A percentile compares a stretch with the other conserved stretches of the same genome.
Evolutionary conservation across 2,113 vertebrate species (phyloP).

Genomic region (Ctenodactylus gundi): DNA sequence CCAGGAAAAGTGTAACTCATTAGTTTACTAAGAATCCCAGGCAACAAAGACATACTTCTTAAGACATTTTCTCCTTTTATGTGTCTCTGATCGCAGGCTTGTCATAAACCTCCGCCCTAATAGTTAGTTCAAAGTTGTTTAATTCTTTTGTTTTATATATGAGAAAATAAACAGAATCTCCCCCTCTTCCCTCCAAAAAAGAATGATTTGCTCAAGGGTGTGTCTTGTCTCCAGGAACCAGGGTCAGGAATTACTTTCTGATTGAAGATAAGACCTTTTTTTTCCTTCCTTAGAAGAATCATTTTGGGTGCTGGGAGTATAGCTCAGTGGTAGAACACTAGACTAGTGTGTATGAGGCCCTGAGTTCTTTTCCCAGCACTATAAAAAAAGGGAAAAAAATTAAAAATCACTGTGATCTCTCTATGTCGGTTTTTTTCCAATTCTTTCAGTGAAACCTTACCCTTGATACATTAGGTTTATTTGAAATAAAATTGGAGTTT

Average conservation of each 20-base stretch:
- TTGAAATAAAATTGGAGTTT: constrained; percentile 57
- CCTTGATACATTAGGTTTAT: constrained; percentile 24
- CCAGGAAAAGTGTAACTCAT: constrained; percentile 67
- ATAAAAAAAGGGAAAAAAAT: neutral
- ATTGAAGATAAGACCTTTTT: neutral
- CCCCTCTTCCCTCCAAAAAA: neutral
- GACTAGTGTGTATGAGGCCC: neutral
- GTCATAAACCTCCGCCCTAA: constrained; percentile 32
- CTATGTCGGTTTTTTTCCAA: neutral
- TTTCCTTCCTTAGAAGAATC: neutral
- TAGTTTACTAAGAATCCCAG: constrained; percentile 55
- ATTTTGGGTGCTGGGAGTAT: neutral
- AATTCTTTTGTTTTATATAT: constrained; percentile 24
- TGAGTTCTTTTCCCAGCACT: neutral
- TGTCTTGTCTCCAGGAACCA: neutral
- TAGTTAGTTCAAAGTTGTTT: constrained; percentile 55
- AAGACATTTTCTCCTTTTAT: constrained; percentile 41
- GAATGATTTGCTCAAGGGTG: neutral
- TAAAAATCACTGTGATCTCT: neutral
- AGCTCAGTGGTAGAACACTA: neutral
- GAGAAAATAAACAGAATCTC: neutral
- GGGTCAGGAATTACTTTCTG: neutral
- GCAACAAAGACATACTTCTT: constrained; percentile 48
- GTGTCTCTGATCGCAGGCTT: constrained; percentile 10
- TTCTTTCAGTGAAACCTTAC: constrained; percentile 52